A percentile compares a stretch with the other conserved stretches of the same genome.
These are phyloP conservation scores for Eupithecia tripunctaria DNA, from an alignment of 2,888 invertebrate genomes.

Conservation along the genomic window DNA sequence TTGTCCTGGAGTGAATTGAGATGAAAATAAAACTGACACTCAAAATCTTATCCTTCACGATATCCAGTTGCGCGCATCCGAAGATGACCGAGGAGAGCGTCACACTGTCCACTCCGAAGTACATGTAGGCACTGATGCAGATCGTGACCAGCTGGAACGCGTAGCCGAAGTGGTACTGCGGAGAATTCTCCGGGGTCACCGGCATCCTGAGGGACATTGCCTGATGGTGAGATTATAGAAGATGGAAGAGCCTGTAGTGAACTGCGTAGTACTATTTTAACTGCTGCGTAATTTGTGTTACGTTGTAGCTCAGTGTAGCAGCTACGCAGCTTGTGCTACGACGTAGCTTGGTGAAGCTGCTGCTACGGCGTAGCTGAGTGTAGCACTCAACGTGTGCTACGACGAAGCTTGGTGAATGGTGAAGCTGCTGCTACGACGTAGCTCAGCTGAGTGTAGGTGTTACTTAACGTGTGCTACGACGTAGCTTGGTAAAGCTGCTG, in stretches of 20 bases:
- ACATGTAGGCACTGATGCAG: constrained; percentile 75
- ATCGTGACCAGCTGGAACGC: constrained; percentile 69
- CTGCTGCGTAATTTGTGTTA: neutral
- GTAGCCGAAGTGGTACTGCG: constrained; percentile 71
- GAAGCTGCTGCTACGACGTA: neutral
- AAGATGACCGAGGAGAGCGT: constrained; percentile 74
- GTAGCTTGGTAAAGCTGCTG: neutral
- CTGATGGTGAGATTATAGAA: neutral
- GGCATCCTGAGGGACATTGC: constrained; percentile 68
- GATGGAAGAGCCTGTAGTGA: too few species aligned
- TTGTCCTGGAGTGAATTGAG: too few species aligned
- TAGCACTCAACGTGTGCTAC: neutral
- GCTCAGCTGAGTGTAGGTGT: neutral
- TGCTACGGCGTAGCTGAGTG: neutral
- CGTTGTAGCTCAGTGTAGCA: neutral
- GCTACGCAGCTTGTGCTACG: neutral
- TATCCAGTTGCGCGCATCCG: constrained; percentile 74
- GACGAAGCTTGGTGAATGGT: neutral
- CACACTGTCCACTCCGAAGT: constrained; percentile 78
- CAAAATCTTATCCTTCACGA: constrained; percentile 72
- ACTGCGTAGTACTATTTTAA: neutral
- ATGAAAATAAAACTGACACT: constrained; percentile 54
- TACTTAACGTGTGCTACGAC: neutral
- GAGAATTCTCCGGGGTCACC: constrained; percentile 57
- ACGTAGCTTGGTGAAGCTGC: neutral